Conservation (phyloP, 2,113 vertebrate genomes). For the Serinus canaria region DNA sequence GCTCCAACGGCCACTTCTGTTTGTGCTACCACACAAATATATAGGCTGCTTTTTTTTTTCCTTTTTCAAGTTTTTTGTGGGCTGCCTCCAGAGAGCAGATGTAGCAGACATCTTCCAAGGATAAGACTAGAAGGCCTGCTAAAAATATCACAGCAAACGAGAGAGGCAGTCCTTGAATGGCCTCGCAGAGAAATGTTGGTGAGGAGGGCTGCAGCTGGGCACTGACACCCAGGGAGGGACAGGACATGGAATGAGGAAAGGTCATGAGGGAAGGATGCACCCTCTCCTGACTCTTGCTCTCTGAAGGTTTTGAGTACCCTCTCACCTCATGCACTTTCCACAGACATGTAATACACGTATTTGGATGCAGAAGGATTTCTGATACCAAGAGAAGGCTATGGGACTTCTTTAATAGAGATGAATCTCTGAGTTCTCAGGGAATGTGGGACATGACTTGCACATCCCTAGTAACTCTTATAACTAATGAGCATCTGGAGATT, state of each 20-base stretch:
- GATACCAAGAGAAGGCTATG: background rate
- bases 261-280: background rate
- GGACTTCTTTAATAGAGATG: background rate
- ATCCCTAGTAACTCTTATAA: background rate
- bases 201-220: accelerated
- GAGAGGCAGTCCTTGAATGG: background rate
- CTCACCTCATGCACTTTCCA: background rate
- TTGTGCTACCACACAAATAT: background rate
- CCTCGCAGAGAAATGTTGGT: background rate
- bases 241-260: no score
- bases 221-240: background rate
- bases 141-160: background rate
- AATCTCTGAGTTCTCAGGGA: background rate
- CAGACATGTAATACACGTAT: accelerated
- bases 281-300: background rate
- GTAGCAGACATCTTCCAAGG: background rate
- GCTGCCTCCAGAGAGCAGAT: background rate
- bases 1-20: background rate
- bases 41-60: background rate
- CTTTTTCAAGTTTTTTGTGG: background rate
- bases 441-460: background rate
- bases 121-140: background rate
- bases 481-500: background rate
- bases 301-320: background rate
- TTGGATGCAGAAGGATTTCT: background rate